Base-by-base conservation (phyloP, 2,888 invertebrate species). In the Pachydiplax longipennis region DNA sequence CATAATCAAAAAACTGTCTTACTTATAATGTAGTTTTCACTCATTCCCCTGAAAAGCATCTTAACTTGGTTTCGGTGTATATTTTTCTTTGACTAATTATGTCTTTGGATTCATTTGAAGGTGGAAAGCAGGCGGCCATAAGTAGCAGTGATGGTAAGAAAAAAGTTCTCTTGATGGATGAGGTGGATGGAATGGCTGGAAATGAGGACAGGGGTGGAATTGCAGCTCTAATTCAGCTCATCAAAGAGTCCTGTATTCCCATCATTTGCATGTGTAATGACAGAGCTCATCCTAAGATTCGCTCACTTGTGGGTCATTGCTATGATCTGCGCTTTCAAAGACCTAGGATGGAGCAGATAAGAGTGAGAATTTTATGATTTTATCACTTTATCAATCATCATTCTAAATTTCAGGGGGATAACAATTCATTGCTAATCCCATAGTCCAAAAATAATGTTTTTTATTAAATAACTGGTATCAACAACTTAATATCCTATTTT, bases 261-360 rank as follows among this genome's bases (percentile, higher is more conserved):
- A 96, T 99, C 90, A 97, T 99, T 92, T 99, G 99, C 94, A 99
- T 99, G 96, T 99, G 99, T 94, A 99, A 99, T 93, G 99, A 99
- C 94, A 95, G 99, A 81, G 97, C 97, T 93, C 97, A 98, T 94
- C 97, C 96, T 91, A 99, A 99, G 95, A 98, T 99, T 95, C 96
- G 99, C 91, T 97, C 98, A 0, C 95, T 99, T 13, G 96, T 97
- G 90, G 99, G 98, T 94, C 97, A 99, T 94, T 99, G 99, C 94
- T 99, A 97, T 93, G 99, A 99, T 94, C 94, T 99, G 91, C 94
- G 96, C 90, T 99, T 99, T 94, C 95, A 94, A 92, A 96, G 97
- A 92, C 99, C 99, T 0, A 95, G 97, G 91, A 94, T 98, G 0
- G 98, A 98, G 92, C 99, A 99, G 94, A 99, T 99, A 91, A 97